Evolutionary conservation across 2,888 invertebrate genomes (phyloP).

Genomic region (Busseola fusca): DNA sequence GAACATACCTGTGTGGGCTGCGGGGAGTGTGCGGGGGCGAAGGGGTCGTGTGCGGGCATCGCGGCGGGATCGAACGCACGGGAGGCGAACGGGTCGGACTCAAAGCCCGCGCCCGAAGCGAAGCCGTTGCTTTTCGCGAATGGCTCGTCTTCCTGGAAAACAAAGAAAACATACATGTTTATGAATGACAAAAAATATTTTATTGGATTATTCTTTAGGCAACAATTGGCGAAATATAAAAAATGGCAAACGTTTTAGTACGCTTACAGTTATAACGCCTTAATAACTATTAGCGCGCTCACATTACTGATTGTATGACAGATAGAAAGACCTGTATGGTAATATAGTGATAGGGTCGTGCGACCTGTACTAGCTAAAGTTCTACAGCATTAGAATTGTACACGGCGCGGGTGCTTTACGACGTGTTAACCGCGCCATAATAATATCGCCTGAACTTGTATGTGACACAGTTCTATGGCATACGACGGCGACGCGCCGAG

Average conservation of each 20-base stretch:
- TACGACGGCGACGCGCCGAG: neutral
- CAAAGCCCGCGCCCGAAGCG: conserved; percentile 76
- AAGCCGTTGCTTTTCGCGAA: conserved; percentile 75
- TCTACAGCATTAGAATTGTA: no score
- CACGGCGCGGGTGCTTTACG: neutral
- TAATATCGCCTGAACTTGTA: neutral
- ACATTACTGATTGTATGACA: neutral
- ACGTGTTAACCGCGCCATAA: neutral
- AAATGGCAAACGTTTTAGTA: no score
- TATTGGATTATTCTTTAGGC: neutral
- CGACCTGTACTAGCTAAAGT: neutral
- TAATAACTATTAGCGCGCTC: neutral
- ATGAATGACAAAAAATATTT: neutral
- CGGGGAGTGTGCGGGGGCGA: conserved; percentile 81
- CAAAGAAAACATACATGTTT: neutral
- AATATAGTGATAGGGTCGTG: neutral
- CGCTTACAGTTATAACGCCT: no score
- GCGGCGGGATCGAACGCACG: conserved; percentile 64
- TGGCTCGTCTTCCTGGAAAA: conserved; percentile 76
- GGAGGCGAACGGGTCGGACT: conserved; percentile 86
- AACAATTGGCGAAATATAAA: neutral
- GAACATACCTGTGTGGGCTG: conserved; percentile 40
- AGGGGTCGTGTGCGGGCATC: conserved; percentile 87
- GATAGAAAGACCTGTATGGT: neutral
- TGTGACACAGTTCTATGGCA: neutral